Evolutionary conservation across 2,113 vertebrate species (phyloP).

Genomic region (Solenodon paradoxus): DNA sequence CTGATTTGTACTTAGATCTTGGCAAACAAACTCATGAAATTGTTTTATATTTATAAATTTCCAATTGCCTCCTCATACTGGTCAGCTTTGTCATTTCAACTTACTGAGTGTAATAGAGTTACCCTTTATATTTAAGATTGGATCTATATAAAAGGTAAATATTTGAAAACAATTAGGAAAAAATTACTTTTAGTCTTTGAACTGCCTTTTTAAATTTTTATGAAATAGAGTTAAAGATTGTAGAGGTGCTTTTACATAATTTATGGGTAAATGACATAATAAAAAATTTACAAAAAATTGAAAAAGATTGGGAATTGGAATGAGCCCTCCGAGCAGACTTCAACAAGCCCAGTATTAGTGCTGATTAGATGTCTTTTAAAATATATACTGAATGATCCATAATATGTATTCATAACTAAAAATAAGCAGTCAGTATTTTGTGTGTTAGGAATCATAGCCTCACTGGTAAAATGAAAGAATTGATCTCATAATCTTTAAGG

Average conservation of each 20-base stretch:
- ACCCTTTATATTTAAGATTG: slow-evolving; percentile 36
- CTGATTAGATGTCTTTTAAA: slow-evolving; percentile 16
- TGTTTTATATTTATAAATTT: slow-evolving; percentile 47
- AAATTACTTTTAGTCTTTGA: slow-evolving; percentile 35
- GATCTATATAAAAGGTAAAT: neutral
- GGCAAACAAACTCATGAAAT: slow-evolving; percentile 32
- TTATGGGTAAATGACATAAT: slow-evolving; percentile 2
- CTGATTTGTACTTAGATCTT: neutral
- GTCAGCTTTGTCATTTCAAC: slow-evolving; percentile 6
- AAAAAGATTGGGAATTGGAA: slow-evolving; percentile 11
- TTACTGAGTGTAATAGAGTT: slow-evolving; percentile 76
- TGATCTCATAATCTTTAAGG: slow-evolving; percentile 36
- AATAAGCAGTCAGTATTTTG: slow-evolving; percentile 50
- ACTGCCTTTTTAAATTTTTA: slow-evolving; percentile 36
- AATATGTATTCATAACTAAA: slow-evolving; percentile 37
- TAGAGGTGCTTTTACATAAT: slow-evolving; percentile 19
- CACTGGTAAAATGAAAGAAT: slow-evolving; percentile 40
- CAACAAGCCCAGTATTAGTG: slow-evolving; percentile 15
- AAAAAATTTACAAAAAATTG: neutral
- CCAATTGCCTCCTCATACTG: slow-evolving; percentile 60
- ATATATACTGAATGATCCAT: slow-evolving; percentile 5
- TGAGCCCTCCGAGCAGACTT: neutral
- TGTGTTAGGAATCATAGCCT: slow-evolving; percentile 39
- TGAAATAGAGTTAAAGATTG: neutral
- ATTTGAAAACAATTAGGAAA: slow-evolving; percentile 35